Conservation (phyloP, 2,113 vertebrate species). For the Lamprotornis superbus region DNA sequence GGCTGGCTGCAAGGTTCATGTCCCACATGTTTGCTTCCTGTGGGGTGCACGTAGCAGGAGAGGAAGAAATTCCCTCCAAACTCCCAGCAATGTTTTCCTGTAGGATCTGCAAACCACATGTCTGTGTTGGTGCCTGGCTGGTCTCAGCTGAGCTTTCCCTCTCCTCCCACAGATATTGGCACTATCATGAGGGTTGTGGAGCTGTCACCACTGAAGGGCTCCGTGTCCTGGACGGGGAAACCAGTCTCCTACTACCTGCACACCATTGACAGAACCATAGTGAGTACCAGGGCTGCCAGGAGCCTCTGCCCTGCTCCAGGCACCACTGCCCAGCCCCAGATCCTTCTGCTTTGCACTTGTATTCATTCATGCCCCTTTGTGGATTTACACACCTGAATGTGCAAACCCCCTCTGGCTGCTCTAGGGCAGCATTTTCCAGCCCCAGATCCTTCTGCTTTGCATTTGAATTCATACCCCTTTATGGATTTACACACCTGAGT, state of each 20-base stretch:
- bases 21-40: not conserved
- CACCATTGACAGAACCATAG: constrained; percentile 99
- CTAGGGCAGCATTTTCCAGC: not conserved
- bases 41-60: not conserved
- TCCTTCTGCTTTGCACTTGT: fast-evolving
- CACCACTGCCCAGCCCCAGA: not conserved
- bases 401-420: not conserved
- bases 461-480: fast-evolving
- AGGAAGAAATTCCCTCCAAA: not conserved
- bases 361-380: not conserved
- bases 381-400: not conserved
- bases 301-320: not conserved
- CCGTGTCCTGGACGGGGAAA: constrained; percentile 98
- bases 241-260: constrained; percentile 99
- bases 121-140: not conserved
- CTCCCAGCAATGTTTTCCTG: not conserved
- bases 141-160: not conserved
- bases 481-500: not conserved
- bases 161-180: constrained; percentile 87
- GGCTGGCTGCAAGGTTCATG: not conserved
- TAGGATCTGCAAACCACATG: not conserved
- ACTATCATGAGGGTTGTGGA: constrained; percentile 99
- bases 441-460: not conserved
- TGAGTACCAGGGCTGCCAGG: constrained; percentile 69
- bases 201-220: constrained; percentile 95